Conservation (phyloP, 2,113 vertebrate genomes). For the Bucco capensis region DNA sequence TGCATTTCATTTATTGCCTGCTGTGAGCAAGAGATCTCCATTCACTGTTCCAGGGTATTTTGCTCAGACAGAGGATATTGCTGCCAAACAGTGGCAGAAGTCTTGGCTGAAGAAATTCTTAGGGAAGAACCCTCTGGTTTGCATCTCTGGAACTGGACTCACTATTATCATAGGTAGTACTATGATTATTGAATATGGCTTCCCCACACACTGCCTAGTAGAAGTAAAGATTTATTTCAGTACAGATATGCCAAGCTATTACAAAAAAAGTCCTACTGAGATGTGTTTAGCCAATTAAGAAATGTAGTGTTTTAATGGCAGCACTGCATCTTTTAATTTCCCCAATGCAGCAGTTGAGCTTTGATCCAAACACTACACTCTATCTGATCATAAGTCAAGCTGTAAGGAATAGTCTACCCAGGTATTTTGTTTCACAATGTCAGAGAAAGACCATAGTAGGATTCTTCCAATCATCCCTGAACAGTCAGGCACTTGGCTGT, state of each 20-base stretch:
- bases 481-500: background rate
- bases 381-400: background rate
- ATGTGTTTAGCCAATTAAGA: background rate
- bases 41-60: background rate
- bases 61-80: background rate
- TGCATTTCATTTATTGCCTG: slow-evolving; percentile 20
- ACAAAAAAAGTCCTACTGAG: background rate
- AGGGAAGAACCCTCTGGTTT: background rate
- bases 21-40: background rate
- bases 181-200: background rate
- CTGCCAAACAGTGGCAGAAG: background rate
- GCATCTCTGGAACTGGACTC: background rate
- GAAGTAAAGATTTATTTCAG: background rate
- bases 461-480: background rate
- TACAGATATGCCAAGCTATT: background rate
- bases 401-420: background rate
- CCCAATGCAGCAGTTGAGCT: background rate
- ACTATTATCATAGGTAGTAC: background rate
- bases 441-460: background rate
- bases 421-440: background rate
- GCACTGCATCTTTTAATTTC: background rate
- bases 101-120: background rate
- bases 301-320: background rate
- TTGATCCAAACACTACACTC: background rate
- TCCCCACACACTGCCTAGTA: background rate